These are phyloP conservation scores for Syrmaticus mikado DNA, from an alignment of 2,113 vertebrate genomes.

Conservation along the genomic window DNA sequence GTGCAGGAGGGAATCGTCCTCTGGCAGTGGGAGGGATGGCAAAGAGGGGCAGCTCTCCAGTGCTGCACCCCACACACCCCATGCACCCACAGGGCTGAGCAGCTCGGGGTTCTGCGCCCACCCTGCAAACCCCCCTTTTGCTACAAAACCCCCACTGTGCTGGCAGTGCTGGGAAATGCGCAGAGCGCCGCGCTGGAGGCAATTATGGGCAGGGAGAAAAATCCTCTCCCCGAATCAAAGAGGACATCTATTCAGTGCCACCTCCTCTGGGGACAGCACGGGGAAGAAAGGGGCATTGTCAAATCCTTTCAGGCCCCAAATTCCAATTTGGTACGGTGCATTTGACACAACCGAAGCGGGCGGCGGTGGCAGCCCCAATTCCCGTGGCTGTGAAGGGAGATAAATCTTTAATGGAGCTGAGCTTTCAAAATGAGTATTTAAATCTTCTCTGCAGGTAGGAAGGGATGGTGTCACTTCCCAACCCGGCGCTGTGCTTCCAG, in stretches of 20 bases:
- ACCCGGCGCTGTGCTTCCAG: not conserved
- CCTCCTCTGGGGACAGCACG: not conserved
- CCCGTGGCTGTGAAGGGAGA: not conserved
- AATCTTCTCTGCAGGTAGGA: not conserved
- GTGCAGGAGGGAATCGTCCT: accelerated
- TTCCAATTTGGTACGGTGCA: not conserved
- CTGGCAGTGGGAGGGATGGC: accelerated
- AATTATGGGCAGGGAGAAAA: not conserved
- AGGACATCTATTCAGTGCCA: not conserved
- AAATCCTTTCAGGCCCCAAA: not conserved
- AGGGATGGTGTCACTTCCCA: not conserved
- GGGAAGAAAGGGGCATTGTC: not conserved
- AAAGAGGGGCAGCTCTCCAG: too few relatives aligned
- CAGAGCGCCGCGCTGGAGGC: not conserved
- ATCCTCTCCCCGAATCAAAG: not conserved
- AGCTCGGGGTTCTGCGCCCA: accelerated
- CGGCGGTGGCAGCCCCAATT: too few relatives aligned
- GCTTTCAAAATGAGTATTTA: not conserved
- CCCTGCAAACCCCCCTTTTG: not conserved
- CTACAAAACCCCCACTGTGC: not conserved
- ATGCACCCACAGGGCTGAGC: accelerated
- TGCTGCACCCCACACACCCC: too few relatives aligned
- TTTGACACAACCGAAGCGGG: not conserved
- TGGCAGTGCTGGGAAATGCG: not conserved
- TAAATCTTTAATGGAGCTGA: accelerated